Conservation (phyloP, 1,140 invertebrate species). For the Cecropterus lyciades region DNA sequence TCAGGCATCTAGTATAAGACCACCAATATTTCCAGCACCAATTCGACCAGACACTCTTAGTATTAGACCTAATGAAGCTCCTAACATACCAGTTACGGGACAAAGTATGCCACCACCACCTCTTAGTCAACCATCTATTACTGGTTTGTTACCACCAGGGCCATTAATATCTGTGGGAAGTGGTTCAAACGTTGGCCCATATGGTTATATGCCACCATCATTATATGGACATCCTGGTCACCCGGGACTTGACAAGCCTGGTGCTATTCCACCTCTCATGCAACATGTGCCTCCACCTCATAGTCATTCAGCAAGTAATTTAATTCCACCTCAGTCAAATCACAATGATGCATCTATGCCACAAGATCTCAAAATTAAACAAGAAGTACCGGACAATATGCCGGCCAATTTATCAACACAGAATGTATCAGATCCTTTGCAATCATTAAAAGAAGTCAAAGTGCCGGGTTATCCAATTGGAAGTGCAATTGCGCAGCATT, state of each 20-base stretch:
- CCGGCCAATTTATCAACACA: conserved; percentile 82
- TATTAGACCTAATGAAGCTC: conserved; percentile 61
- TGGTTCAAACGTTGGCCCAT: conserved; percentile 78
- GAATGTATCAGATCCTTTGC: conserved; percentile 88
- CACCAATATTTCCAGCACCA: conserved; percentile 76
- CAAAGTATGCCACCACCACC: conserved; percentile 75
- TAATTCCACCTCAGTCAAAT: conserved; percentile 63
- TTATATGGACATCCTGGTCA: conserved; percentile 73
- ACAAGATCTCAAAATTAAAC: conserved; percentile 92
- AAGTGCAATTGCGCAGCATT: conserved; percentile 78
- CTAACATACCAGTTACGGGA: conserved; percentile 57
- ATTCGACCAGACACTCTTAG: conserved; percentile 76
- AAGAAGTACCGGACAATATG: conserved; percentile 87
- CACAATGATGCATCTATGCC: conserved; percentile 86
- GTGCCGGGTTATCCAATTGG: conserved; percentile 89
- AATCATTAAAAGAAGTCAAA: conserved; percentile 92
- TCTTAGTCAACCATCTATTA: conserved; percentile 83
- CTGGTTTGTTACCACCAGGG: conserved; percentile 82
- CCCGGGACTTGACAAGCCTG: conserved; percentile 74
- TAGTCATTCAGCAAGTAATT: conserved; percentile 62
- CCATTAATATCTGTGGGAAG: conserved; percentile 85
- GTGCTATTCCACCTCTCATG: conserved; percentile 77
- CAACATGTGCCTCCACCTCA: conserved; percentile 84
- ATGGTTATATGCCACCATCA: conserved; percentile 83
- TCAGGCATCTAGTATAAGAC: conserved; percentile 70